Evolutionary conservation across 30 jellyfish, hydroid and myxozoan genomes (phyloP).

Genomic region (Morbakka virulenta): DNA sequence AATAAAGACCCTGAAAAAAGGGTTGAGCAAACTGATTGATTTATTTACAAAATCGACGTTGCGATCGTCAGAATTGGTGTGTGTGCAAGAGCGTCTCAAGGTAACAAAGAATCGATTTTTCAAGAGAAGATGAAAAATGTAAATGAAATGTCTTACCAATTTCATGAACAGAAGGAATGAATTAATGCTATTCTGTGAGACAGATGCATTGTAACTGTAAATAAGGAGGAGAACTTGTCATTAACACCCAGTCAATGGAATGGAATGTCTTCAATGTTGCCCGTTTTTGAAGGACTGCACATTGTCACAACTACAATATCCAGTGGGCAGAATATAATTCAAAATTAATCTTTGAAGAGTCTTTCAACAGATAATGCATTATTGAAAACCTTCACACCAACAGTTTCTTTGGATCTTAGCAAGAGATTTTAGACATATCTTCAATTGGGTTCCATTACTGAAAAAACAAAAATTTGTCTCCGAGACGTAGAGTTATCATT

Average conservation of each 20-base stretch:
- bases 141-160: conserved; percentile 28
- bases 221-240: conserved; percentile 15
- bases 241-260: no score
- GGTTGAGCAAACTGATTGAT: conserved; percentile 4
- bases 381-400: not conserved
- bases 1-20: not conserved
- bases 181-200: conserved; percentile 20
- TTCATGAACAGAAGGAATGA: conserved; percentile 33
- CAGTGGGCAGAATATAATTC: conserved; percentile 22
- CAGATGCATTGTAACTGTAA: not conserved
- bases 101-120: conserved; percentile 27
- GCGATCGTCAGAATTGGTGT: conserved; percentile 30
- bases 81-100: not conserved
- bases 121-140: conserved; percentile 55
- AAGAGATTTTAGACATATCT: conserved; percentile 3
- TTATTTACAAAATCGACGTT: conserved; percentile 8
- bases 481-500: no score
- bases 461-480: no score
- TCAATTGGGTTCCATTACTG: conserved; percentile 5
- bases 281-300: conserved; percentile 40
- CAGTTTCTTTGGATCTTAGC: conserved; percentile 1
- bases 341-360: conserved; percentile 1
- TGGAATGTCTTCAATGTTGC: conserved; percentile 20
- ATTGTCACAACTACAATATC: conserved; percentile 33
- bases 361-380: conserved; percentile 1